phyloP scores from a whole-genome alignment of 2,888 invertebrate species.

The Periphyllus acericola region DNA sequence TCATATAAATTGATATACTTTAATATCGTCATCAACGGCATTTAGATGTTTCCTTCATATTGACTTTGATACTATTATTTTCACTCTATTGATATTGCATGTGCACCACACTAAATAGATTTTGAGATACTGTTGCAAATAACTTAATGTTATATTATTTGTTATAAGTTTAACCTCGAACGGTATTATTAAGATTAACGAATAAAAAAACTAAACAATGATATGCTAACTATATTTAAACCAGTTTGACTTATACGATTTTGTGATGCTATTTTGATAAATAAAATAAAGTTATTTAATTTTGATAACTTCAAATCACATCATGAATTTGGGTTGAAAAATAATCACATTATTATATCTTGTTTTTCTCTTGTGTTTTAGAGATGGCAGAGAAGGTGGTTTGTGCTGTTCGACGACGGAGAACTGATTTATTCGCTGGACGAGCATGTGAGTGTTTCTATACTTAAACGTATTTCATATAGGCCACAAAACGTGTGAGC shows the following conservation, averaged over 20 bases:
- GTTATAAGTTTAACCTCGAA: background rate
- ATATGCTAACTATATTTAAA: background rate
- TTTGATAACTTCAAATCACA: background rate
- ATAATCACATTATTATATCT: conserved; percentile 1
- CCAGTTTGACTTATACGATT: background rate
- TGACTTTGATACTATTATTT: conserved; percentile 27
- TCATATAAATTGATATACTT: background rate
- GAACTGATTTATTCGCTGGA: conserved; percentile 97
- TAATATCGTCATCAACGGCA: background rate
- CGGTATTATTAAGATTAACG: background rate
- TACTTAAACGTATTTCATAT: conserved; percentile 55
- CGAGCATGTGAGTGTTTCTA: conserved; percentile 87
- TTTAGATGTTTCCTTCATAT: background rate
- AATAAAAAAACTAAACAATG: background rate
- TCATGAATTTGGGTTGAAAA: background rate
- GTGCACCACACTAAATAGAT: background rate
- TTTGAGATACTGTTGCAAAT: background rate
- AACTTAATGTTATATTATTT: background rate
- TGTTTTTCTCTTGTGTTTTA: conserved; percentile 72
- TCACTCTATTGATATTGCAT: conserved; percentile 3
- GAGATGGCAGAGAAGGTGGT: conserved; percentile 99
- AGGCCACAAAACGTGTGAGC: conserved; percentile 43
- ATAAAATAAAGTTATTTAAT: background rate
- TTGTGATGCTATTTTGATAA: background rate
- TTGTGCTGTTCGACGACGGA: conserved; percentile 96